Evolutionary conservation across 2,113 vertebrate species (phyloP).

Genomic region (Greenwoodochromis staneri): DNA sequence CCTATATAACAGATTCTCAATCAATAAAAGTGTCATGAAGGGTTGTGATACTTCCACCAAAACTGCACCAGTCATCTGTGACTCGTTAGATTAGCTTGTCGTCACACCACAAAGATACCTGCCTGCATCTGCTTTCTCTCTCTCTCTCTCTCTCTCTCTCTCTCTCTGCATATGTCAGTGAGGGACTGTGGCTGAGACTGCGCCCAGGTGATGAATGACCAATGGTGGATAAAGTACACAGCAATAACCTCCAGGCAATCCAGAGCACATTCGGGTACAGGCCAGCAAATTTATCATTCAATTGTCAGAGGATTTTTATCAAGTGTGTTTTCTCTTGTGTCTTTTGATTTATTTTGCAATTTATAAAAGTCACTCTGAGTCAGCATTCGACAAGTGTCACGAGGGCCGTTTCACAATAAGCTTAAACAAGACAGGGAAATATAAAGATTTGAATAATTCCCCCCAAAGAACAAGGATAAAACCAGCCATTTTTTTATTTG

Average conservation of each 20-base stretch:
- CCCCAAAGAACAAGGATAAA: background rate
- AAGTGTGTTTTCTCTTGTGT: constrained; percentile 57
- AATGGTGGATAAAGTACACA: constrained; percentile 70
- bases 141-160: background rate
- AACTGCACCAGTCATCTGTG: background rate
- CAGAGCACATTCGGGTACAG: constrained; percentile 42
- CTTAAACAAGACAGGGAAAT: background rate
- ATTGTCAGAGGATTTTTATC: constrained; percentile 72
- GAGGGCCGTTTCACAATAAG: background rate
- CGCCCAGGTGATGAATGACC: constrained; percentile 72
- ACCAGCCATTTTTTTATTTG: background rate
- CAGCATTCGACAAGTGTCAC: constrained; percentile 48
- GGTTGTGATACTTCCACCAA: background rate
- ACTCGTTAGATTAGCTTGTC: background rate
- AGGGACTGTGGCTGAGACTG: constrained; percentile 13
- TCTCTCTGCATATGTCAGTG: constrained; percentile 23
- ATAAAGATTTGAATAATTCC: background rate
- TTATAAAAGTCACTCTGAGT: constrained; percentile 63
- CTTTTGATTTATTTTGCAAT: constrained; percentile 71
- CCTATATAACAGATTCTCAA: background rate
- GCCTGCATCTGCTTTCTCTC: background rate
- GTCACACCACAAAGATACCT: background rate
- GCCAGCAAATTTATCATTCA: constrained; percentile 73
- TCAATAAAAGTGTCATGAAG: background rate
- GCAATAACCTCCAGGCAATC: constrained; percentile 75